Base-by-base conservation (phyloP, 2,888 invertebrate genomes). In the Eugnorisma glareosa region DNA sequence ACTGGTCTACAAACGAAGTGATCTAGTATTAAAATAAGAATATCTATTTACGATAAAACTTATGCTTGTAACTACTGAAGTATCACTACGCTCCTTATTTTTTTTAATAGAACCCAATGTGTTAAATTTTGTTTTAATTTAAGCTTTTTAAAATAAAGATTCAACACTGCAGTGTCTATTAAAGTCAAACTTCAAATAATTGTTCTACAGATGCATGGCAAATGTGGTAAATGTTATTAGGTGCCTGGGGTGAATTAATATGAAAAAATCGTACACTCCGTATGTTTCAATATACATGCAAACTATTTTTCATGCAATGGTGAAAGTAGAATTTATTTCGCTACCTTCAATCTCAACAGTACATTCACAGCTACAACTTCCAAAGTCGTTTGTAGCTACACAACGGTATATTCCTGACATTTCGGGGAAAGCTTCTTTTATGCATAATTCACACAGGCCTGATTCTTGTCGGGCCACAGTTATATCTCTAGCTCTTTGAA, bases 381-480 rank as follows among this genome's bases (percentile, higher is more conserved):
- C 99, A 89, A 98, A 97, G 90, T 98, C 97, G 95, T 99, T 99
- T 73, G 97, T 97, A 70, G 99, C 99, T 90, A 97, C 97, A 94
- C 99, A 99, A 79, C 97, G 97, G 93, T 99, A 99, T 92, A 97
- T 97, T 79, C 99, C 99, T 90, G 98, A 98, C 97, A 99, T 98
- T 97, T 99, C 99, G 24, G 98, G 98, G 91, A 98, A 98, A 72
- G 98, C 99, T 97, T 99, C 99, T 84, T 97, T 97, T 88, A 99
- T 98, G 84, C 98, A 97, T 86, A 99, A 96, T 92, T 98, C 98
- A 91, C 98, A 98, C 79, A 97, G 96, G 82, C 99, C 99, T 90
- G 98, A 98, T 84, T 97, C 97, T 90, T 98, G 98, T 93, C 98
- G 98, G 59, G 97, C 97, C 73, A 98, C 97, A 24, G 97, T 97